These are phyloP conservation scores for Flabesymbios commensalis DNA, from an alignment of 2,888 invertebrate genomes.

Conservation along the genomic window DNA sequence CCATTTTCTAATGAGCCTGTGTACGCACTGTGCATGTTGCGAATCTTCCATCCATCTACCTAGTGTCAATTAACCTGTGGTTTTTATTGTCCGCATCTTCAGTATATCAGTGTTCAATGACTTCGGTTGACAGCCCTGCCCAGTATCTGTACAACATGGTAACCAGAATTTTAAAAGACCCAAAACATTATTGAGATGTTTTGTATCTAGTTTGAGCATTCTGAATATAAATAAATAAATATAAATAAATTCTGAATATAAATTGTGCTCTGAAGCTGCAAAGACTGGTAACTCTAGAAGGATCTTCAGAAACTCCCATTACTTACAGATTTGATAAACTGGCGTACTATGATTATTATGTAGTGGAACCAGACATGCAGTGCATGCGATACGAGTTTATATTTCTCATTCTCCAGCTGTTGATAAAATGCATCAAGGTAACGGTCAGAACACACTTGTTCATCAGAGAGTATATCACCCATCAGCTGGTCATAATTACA, in stretches of 20 bases:
- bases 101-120: slow-evolving; percentile 41
- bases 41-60: slow-evolving; percentile 14
- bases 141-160: slow-evolving; percentile 35
- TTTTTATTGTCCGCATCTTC: slow-evolving; percentile 38
- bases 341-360: slow-evolving; percentile 34
- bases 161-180: slow-evolving; percentile 20
- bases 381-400: too few species aligned
- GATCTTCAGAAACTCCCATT: slow-evolving; percentile 34
- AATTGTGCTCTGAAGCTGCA: slow-evolving; percentile 51
- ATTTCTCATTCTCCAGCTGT: too few species aligned
- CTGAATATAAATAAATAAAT: slow-evolving; percentile 38
- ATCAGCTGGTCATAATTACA: too few species aligned
- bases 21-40: slow-evolving; percentile 23
- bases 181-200: slow-evolving; percentile 28
- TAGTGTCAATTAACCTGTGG: slow-evolving; percentile 32
- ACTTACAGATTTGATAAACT: slow-evolving; percentile 36
- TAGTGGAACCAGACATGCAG: slow-evolving; percentile 29
- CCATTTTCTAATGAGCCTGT: slow-evolving; percentile 23
- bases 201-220: slow-evolving; percentile 36
- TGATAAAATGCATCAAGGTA: too few species aligned
- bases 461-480: too few species aligned
- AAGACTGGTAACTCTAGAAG: slow-evolving; percentile 35
- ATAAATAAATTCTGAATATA: slow-evolving; percentile 36
- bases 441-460: too few species aligned
- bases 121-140: slow-evolving; percentile 41